These are phyloP conservation scores for Naso thynnoides DNA, from an alignment of 2,797 vertebrate genomes.

Conservation along the genomic window DNA sequence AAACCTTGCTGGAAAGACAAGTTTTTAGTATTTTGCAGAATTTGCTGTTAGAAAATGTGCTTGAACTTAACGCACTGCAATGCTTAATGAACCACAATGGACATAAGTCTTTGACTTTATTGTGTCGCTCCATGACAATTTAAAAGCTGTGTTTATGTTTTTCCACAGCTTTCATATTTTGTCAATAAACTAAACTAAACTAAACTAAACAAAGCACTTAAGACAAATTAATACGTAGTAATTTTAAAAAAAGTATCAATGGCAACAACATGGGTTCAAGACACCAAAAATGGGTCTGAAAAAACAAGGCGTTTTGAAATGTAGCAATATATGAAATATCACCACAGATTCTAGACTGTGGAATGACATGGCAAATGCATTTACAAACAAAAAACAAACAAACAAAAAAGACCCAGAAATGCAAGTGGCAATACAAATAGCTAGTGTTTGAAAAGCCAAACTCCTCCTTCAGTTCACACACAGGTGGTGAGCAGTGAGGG, in stretches of 20 bases:
- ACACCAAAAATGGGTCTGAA: slow-evolving; percentile 2
- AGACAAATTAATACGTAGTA: not conserved
- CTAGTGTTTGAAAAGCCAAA: slow-evolving; percentile 4
- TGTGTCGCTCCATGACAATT: no score
- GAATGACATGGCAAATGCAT: not conserved
- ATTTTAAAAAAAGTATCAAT: not conserved
- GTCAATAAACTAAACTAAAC: no score
- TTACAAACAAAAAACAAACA: not conserved
- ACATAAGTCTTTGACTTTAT: no score
- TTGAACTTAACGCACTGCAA: no score
- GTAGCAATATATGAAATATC: slow-evolving; percentile 1
- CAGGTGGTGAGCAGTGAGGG: slow-evolving; percentile 49
- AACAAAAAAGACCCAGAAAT: not conserved
- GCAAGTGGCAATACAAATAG: not conserved
- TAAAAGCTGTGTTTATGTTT: no score
- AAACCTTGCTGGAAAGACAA: not conserved
- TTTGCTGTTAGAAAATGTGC: not conserved
- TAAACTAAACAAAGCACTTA: no score
- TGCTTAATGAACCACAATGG: no score
- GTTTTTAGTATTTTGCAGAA: not conserved
- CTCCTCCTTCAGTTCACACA: slow-evolving; percentile 23
- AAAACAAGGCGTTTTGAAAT: not conserved
- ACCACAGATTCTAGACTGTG: not conserved
- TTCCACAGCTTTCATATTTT: no score
- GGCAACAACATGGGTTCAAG: not conserved